A percentile compares a stretch with the other conserved stretches of the same genome.
phyloP scores from a whole-genome alignment of 2,113 vertebrate species.

The Platysternon megacephalum region DNA sequence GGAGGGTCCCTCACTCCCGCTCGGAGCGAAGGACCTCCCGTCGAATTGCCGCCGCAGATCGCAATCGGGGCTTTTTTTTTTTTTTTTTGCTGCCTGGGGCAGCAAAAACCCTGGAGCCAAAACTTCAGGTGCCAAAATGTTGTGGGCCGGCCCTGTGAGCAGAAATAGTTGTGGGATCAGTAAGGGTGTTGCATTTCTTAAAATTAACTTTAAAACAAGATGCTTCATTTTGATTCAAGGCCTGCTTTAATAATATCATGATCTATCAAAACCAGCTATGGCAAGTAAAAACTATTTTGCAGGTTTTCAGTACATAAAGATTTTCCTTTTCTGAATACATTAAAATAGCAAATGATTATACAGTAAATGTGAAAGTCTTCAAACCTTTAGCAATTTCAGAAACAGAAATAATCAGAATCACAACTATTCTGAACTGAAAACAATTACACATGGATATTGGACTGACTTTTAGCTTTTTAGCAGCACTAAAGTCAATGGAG shows the following conservation, averaged over 20 bases:
- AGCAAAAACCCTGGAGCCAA: no score
- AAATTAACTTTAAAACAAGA: background rate
- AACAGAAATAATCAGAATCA: background rate
- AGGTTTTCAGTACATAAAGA: background rate
- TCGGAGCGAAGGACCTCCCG: no score
- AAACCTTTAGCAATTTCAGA: background rate
- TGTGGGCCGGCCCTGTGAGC: background rate
- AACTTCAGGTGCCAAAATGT: no score
- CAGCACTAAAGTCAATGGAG: background rate
- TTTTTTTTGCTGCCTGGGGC: no score
- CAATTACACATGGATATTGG: background rate
- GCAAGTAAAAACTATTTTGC: background rate
- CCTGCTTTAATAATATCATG: background rate
- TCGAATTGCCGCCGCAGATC: no score
- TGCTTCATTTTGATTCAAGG: background rate
- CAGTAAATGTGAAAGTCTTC: background rate
- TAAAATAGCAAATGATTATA: background rate
- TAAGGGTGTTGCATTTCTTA: background rate
- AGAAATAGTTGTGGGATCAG: background rate
- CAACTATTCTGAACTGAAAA: background rate
- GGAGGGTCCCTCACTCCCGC: no score
- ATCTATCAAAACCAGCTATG: background rate
- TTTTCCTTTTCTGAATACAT: background rate
- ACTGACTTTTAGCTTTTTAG: rapidly evolving
- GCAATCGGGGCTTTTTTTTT: no score